A percentile compares a stretch with the other conserved stretches of the same genome.
Conservation (phyloP, 1,140 invertebrate genomes). For the Drosophila ercepeae region DNA sequence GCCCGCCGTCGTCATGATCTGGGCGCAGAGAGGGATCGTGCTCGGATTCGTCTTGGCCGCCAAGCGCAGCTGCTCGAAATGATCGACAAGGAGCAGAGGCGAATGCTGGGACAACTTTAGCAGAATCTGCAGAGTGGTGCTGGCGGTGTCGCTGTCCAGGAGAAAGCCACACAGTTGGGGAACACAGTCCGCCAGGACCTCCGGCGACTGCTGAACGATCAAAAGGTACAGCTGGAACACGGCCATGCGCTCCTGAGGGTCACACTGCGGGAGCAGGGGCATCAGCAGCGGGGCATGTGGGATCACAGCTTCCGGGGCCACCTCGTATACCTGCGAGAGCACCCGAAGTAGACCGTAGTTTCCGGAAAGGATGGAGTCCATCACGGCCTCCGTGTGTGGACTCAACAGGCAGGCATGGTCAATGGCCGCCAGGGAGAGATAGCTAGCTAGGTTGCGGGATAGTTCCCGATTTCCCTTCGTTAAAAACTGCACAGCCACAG, state of each 20-base stretch:
- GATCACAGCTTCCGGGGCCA: slow-evolving; percentile 92
- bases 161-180: slow-evolving; percentile 73
- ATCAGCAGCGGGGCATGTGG: slow-evolving; percentile 93
- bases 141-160: slow-evolving; percentile 84
- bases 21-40: slow-evolving; percentile 87
- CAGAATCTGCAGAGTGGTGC: slow-evolving; percentile 91
- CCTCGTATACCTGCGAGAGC: slow-evolving; percentile 93
- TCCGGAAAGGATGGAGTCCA: slow-evolving; percentile 93
- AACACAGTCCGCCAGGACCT: slow-evolving; percentile 73
- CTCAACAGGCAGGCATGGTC: slow-evolving; percentile 94
- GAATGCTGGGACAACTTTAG: slow-evolving; percentile 89
- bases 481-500: slow-evolving; percentile 95
- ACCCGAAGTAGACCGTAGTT: slow-evolving; percentile 94
- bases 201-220: slow-evolving; percentile 91
- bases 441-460: slow-evolving; percentile 94
- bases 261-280: slow-evolving; percentile 91
- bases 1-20: slow-evolving; percentile 88
- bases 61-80: slow-evolving; percentile 88
- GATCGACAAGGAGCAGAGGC: slow-evolving; percentile 88
- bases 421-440: slow-evolving; percentile 95
- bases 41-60: slow-evolving; percentile 88
- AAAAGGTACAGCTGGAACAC: slow-evolving; percentile 91
- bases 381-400: slow-evolving; percentile 93
- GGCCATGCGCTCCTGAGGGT: slow-evolving; percentile 92
- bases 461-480: slow-evolving; percentile 95